Evolutionary conservation across 2,888 invertebrate species (phyloP).

Genomic region (Bursaphelenchus okinawaensis): DNA sequence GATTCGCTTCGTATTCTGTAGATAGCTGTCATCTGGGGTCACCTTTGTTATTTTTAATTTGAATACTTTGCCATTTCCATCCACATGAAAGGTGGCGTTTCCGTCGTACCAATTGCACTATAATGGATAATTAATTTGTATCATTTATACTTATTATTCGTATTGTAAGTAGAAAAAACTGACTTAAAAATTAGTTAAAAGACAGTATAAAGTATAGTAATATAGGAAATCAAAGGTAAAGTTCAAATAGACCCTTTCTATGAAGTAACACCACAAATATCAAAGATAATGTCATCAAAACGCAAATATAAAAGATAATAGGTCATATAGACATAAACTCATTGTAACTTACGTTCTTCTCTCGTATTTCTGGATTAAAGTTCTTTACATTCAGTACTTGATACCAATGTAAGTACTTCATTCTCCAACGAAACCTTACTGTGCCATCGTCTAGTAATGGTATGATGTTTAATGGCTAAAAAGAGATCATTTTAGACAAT

Average conservation of each 20-base stretch:
- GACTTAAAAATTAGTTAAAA: too few species aligned
- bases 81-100: constrained; percentile 47
- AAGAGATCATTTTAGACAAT: background rate
- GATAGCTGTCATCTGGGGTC: constrained; percentile 25
- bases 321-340: background rate
- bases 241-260: too few species aligned
- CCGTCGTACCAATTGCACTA: constrained; percentile 52
- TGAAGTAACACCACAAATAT: too few species aligned
- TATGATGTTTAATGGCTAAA: constrained; percentile 25
- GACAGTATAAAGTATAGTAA: too few species aligned
- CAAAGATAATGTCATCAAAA: too few species aligned
- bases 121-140: background rate
- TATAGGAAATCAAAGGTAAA: too few species aligned
- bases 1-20: constrained; percentile 15
- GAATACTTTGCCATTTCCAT: constrained; percentile 52
- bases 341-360: constrained; percentile 17
- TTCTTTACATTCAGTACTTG: constrained; percentile 20
- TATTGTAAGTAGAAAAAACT: too few species aligned
- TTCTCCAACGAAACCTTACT: constrained; percentile 52
- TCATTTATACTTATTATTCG: too few species aligned
- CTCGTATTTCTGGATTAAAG: constrained; percentile 20
- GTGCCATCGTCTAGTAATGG: constrained; percentile 55
- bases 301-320: too few species aligned
- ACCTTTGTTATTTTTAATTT: constrained; percentile 36
- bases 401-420: constrained; percentile 38